phyloP scores from a whole-genome alignment of 2,113 vertebrate genomes.

The Columba livia region DNA sequence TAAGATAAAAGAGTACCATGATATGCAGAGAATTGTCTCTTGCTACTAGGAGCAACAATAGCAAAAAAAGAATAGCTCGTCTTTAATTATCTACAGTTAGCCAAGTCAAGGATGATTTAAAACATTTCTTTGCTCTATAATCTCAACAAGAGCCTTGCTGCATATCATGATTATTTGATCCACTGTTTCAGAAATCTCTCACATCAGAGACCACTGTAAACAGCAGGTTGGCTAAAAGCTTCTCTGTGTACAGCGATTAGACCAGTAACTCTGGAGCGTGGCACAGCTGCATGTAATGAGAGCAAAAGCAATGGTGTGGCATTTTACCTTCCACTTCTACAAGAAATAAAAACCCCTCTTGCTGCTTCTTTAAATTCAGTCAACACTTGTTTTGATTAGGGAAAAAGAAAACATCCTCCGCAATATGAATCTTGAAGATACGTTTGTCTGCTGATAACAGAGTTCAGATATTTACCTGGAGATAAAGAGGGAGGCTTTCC shows the following conservation, averaged over 20 bases:
- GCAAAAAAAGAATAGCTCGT: background rate
- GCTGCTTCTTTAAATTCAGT: background rate
- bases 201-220: background rate
- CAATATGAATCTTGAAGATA: background rate
- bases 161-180: background rate
- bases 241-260: background rate
- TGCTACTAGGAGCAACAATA: background rate
- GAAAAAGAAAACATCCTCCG: background rate
- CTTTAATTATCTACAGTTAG: background rate
- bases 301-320: background rate
- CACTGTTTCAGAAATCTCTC: background rate
- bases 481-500: slow-evolving; percentile 89
- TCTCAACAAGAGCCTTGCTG: background rate
- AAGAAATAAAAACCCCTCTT: background rate
- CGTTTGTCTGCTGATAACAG: background rate
- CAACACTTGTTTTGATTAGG: background rate
- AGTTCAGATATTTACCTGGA: slow-evolving; percentile 81
- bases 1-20: background rate
- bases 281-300: background rate
- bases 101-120: background rate
- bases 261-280: background rate
- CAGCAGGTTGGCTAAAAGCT: background rate
- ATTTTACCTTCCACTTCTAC: background rate
- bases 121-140: background rate
- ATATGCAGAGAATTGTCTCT: background rate